Percentiles rank a stretch among this genome's conserved stretches.
phyloP scores from a whole-genome alignment of 2,888 invertebrate species.

The Tipula helvola region DNA sequence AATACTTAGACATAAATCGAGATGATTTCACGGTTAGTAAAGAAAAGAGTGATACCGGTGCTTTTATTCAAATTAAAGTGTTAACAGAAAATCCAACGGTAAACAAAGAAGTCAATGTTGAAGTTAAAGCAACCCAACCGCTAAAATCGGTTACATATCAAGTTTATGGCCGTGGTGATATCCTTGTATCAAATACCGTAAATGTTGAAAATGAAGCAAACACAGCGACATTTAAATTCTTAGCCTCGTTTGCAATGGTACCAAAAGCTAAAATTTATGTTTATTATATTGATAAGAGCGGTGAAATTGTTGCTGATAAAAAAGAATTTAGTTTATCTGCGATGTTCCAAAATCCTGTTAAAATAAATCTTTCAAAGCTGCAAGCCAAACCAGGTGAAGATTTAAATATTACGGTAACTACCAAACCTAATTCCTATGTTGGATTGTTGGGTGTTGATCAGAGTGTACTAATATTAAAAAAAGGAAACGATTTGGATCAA shows the following conservation, averaged over 20 bases:
- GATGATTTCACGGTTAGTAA: background rate
- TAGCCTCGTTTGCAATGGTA: conserved; percentile 67
- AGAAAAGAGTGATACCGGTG: conserved; percentile 35
- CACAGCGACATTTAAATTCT: conserved; percentile 50
- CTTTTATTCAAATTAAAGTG: conserved; percentile 43
- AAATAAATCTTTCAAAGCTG: conserved; percentile 47
- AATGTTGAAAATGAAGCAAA: conserved; percentile 38
- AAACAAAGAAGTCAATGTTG: conserved; percentile 56
- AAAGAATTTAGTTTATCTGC: conserved; percentile 53
- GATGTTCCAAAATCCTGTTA: conserved; percentile 66
- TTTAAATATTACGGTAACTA: conserved; percentile 62
- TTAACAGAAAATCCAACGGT: conserved; percentile 44
- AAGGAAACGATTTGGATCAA: conserved; percentile 40
- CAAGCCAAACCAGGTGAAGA: conserved; percentile 65
- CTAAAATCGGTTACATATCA: conserved; percentile 64
- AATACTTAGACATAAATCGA: conserved; percentile 57
- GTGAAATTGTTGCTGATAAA: conserved; percentile 75
- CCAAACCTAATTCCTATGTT: conserved; percentile 76
- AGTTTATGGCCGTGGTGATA: conserved; percentile 74
- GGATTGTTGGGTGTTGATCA: conserved; percentile 83
- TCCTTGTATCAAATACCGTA: conserved; percentile 60
- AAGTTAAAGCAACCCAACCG: conserved; percentile 59
- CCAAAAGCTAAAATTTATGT: conserved; percentile 71
- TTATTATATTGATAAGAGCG: conserved; percentile 55
- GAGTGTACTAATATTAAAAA: conserved; percentile 57